Evolutionary conservation across 2,113 vertebrate genomes (phyloP), one percentile per base, ranked within the genome.

Genomic region (Macquaria ambigua): DNA sequence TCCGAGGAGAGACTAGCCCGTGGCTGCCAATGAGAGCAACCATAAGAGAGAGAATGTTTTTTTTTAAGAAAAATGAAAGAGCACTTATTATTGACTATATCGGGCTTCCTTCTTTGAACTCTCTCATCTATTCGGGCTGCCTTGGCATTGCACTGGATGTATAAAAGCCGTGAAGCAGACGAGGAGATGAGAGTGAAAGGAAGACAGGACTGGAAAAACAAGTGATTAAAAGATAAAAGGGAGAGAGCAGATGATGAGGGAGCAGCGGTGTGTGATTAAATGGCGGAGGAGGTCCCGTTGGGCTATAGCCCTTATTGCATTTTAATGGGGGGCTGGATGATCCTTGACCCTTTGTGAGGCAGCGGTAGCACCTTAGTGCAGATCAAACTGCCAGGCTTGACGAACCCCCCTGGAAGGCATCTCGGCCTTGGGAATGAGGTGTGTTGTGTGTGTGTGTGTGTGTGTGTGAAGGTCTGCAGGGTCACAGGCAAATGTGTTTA

Each of bases 181-280:
- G 1, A 77, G 82, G 70, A 87, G 86, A 80, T 70, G 77, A 84
- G 75, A 77, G 82, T 28, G 74, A 86, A 77, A 83, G 76, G 71
- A 79, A 81, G 77, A 88, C n/a, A 25, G 66, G 46, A 43, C 63
- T 71, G 79, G 53, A 83, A 90, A 91, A 92, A 87, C 85, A 89
- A 83, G 83, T 90, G 90, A 90, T 90, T 90, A 87, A 92, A 91
- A 91, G 91, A 91, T 87, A 79, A 90, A 92, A 93, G 85, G 63
- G 68, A 88, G 53, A 82, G 81, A 70, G 85, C 23, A 53, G 79
- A 87, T 84, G 92, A 91, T 79, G 84, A 85, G 82, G 82, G 79
- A 84, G 43, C 77, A 72, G 89, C 77, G 14, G 78, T 71, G 86
- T 81, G 92, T 79, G 78, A 93, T 91, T 92, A 93, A 93, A 93